Evolutionary conservation across 2,113 vertebrate species (phyloP), one percentile per base, ranked within the genome.

Genomic region (Enhydra lutris): DNA sequence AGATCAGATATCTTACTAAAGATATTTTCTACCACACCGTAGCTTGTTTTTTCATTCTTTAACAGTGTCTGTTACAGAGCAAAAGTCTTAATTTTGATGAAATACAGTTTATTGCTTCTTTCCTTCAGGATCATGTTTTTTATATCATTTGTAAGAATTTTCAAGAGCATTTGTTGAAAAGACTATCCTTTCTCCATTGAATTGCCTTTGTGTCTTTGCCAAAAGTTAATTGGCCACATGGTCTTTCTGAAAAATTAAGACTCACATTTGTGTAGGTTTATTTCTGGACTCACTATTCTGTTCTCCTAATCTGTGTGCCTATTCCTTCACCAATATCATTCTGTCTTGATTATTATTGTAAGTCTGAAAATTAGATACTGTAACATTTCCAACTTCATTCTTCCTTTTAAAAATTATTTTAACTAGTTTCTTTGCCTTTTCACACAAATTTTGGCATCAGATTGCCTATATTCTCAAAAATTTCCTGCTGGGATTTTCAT

Each of bases 191-290:
- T 79, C 83, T 69, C 79, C 14, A 55, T 6, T 86, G 86, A 81
- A 79, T 81, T 93, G 63, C 57, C 76, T 95, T 94, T 94, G 52
- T 36, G 81, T 57, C 83, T 97, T 94, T 94, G 83, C 87, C 59
- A 96, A 26, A 86, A 89, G 93, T 90, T 92, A 94, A 82, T 92
- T 92, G 91, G 88, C 88, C 80, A 76, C 55, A 42, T 93, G 52
- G n/a, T 67, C 76, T 81, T 69, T 52, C 26, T 91, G 34, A 55
- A 34, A 81, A 69, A 55, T 69, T 81, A 91, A 69, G 61, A 81
- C 13, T 45, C 31, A 12, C 29, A 34, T 69, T 52, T 92, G 59
- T 89, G 50, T 78, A n/a, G 36, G 18, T 96, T 91, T 95, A 23
- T 95, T 97, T 95, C 74, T 65, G 26, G 63, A 85, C 29, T 89